phyloP scores from a whole-genome alignment of 2,797 vertebrate genomes.

The Aeoliscus strigatus region DNA sequence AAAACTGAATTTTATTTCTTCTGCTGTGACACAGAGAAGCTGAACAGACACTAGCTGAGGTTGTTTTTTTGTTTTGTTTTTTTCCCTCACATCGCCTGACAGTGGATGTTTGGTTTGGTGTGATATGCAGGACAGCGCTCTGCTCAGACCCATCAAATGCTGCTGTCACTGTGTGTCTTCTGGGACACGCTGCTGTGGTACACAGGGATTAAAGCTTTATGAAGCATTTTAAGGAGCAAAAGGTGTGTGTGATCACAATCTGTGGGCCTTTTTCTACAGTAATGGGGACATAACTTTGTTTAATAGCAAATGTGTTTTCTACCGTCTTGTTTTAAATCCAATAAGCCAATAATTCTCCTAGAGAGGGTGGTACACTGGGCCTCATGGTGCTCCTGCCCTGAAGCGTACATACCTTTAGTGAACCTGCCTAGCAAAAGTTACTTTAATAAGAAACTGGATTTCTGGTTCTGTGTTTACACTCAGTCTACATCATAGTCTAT shows the following conservation, averaged over 20 bases:
- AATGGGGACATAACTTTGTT: slow-evolving; percentile 33
- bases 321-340: slow-evolving; percentile 34
- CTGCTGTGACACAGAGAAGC: slow-evolving; percentile 24
- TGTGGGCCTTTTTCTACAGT: slow-evolving; percentile 39
- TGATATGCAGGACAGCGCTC: slow-evolving; percentile 59
- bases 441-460: no score
- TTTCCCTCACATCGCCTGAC: slow-evolving; percentile 18
- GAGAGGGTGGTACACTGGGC: slow-evolving; percentile 21
- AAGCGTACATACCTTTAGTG: no score
- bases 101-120: slow-evolving; percentile 49
- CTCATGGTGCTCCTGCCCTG: slow-evolving; percentile 16
- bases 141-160: slow-evolving; percentile 63
- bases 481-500: no score
- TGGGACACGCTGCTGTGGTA: slow-evolving; percentile 55
- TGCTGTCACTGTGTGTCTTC: slow-evolving; percentile 59
- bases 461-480: no score
- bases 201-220: slow-evolving; percentile 65
- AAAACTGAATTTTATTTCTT: slow-evolving; percentile 46
- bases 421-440: no score
- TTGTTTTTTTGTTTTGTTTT: slow-evolving; percentile 17
- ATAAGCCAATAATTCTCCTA: slow-evolving; percentile 39
- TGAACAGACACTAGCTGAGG: slow-evolving; percentile 39
- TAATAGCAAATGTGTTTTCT: slow-evolving; percentile 13
- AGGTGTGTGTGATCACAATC: slow-evolving; percentile 51
- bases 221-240: slow-evolving; percentile 60